Evolutionary conservation across 2,113 vertebrate species (phyloP), one percentile per base, ranked within the genome.

Genomic region (Percina caprodes): DNA sequence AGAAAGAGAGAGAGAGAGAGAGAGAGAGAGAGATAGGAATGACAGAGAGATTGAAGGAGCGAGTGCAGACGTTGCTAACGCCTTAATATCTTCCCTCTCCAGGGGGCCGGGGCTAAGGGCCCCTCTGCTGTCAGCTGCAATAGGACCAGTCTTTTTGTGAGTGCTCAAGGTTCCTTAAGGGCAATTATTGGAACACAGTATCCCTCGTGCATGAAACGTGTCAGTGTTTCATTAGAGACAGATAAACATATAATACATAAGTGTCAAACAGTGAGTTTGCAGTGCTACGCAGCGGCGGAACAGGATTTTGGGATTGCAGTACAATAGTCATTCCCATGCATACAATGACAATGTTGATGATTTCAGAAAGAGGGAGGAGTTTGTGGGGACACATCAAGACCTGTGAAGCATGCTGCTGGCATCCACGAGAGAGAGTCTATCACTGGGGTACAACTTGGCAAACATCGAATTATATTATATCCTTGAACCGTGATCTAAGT

Each of bases 211-310:
- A 26, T n/a, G 77, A 80, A 92, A 94, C 93, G 86, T 92, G 92
- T 94, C 91, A 94, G 89, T 87, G 88, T 93, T 94, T 93, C 93
- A 95, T 94, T 91, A 95, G 89, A 93, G 89, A 91, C 80, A 93
- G 88, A 92, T 93, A 94, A 96, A 93, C 66, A 92, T 92, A 92
- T 91, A 90, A 91, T 91, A 84, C 88, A 85, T 79, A 89, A 88
- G 91, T 93, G 90, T 94, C 91, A 94, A 86, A 74, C 35, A 39
- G 91, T 82, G 80, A 80, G 80, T 71, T 69, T 78, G 71, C 85
- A 73, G 78, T 82, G 89, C 76, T 85, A 88, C 11, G 82, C 58
- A 70, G 66, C 72, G 69, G 82, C 52, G 52, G 85, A 30, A 21
- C 26, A 83, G 63, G 80, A 90, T 87, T 92, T 93, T 86, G 88